Evolutionary conservation across 2,888 invertebrate genomes (phyloP).

Genomic region (Pyrrhosoma nymphula): DNA sequence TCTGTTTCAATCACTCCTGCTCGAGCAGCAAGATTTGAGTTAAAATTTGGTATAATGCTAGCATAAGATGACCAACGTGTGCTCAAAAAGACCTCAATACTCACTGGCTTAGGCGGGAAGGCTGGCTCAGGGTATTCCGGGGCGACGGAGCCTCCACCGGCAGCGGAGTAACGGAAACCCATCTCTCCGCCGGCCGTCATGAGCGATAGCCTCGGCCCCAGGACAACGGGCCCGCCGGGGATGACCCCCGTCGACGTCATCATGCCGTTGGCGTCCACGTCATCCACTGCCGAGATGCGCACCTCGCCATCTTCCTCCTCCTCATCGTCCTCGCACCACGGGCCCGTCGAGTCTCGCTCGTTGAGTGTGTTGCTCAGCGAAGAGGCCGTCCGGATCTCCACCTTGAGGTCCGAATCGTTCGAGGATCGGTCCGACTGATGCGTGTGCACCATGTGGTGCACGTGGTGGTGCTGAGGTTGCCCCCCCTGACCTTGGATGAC

Average conservation of each 20-base stretch:
- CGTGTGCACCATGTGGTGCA: slow-evolving; percentile 77
- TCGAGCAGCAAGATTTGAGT: too few species aligned
- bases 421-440: slow-evolving; percentile 91
- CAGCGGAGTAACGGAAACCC: slow-evolving; percentile 79
- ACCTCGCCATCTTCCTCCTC: slow-evolving; percentile 81
- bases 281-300: slow-evolving; percentile 83
- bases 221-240: slow-evolving; percentile 82
- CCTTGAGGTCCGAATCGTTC: slow-evolving; percentile 94
- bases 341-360: slow-evolving; percentile 74
- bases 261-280: slow-evolving; percentile 81
- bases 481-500: slow-evolving; percentile 73
- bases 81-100: slow-evolving; percentile 74
- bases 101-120: slow-evolving; percentile 87
- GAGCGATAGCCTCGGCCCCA: slow-evolving; percentile 89
- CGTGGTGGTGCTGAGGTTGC: slow-evolving; percentile 77
- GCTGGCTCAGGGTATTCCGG: slow-evolving; percentile 89
- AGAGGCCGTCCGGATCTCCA: slow-evolving; percentile 91
- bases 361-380: slow-evolving; percentile 85
- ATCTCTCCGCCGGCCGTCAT: slow-evolving; percentile 79
- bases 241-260: slow-evolving; percentile 81
- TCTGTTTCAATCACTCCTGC: too few species aligned
- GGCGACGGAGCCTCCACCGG: slow-evolving; percentile 78
- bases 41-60: too few species aligned
- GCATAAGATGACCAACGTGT: too few species aligned
- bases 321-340: slow-evolving; percentile 74